Evolutionary conservation across 2,888 invertebrate species (phyloP), one percentile per base, ranked within the genome.

Genomic region (Agrilus biguttatus): DNA sequence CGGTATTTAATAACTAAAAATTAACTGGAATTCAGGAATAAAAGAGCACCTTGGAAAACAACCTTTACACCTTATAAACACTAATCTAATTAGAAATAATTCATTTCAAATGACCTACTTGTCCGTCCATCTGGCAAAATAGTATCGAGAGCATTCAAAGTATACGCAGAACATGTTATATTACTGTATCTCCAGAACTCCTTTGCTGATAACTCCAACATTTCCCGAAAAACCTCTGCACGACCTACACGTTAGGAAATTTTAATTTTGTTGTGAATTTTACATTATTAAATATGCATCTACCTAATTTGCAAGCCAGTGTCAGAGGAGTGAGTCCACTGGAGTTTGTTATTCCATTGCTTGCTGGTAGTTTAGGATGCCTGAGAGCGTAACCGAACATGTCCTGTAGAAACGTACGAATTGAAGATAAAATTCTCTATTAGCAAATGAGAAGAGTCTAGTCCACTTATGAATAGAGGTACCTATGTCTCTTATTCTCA

Each of bases 111-210:
- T 21, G 28, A 28, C 76, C 72, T 71, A 97, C 96, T 97, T 50
- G 96, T 96, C 53, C 87, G 75, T 41, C 97, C 97, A 68, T 91
- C 89, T 5, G 95, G 91, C 45, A 90, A 70, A 46, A 98, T 76
- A 0, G 97, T 97, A 63, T 98, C 98, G 55, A 98, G 70, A 2
- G 95, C 93, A 63, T 92, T 93, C 41, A 98, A 70, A 0, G 96
- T 96, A 66, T 98, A 98, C 5, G 91, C 95, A 1, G 96, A 95
- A 66, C 97, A 98, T 8, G 93, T 95, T 54, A 97, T 95, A 61
- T 97, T 97, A 60, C 95, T 95, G 70, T 96, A 98, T 41, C 96
- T 74, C 98, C 98, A 98, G 69, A 97, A 93, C 68, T 96, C 97
- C 62, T 89, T 75, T 12, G 87, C 85, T 8, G 86, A 91, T 8